A percentile compares a stretch with the other conserved stretches of the same genome.
Evolutionary conservation across 2,113 vertebrate species (phyloP).

Genomic region (Scolopax mira): DNA sequence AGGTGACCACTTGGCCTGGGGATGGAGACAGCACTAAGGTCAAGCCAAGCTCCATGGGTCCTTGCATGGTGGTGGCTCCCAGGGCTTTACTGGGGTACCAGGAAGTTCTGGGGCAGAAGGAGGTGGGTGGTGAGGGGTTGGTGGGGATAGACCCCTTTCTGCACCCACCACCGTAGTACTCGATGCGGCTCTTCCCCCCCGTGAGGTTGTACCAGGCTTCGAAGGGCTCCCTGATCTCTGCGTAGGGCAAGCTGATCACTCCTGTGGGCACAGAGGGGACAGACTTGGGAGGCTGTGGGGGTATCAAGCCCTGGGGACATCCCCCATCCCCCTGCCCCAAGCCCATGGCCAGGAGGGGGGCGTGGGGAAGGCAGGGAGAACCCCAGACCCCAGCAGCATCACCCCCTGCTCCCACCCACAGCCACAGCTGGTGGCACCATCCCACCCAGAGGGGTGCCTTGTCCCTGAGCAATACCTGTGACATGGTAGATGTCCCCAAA

Average conservation of each 20-base stretch:
- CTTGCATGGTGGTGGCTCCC: neutral
- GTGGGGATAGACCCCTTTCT: neutral
- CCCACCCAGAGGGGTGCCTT: accelerated
- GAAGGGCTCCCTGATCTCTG: constrained; percentile 82
- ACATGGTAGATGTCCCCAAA: constrained; percentile 43
- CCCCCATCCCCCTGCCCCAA: neutral
- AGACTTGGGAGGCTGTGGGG: accelerated
- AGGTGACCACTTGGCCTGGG: constrained; percentile 76
- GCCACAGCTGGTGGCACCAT: accelerated
- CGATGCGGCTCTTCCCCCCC: constrained; percentile 71
- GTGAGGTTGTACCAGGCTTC: constrained; percentile 80
- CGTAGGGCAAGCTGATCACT: constrained; percentile 77
- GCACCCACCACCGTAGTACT: constrained; percentile 73
- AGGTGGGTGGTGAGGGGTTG: neutral
- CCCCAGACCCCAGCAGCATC: accelerated
- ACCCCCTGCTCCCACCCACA: neutral
- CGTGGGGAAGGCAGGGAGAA: neutral
- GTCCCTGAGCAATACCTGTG: neutral
- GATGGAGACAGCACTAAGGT: neutral
- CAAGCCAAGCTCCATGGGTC: neutral
- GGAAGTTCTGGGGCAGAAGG: neutral
- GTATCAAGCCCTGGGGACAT: neutral
- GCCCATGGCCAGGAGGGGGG: accelerated
- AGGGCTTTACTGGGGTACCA: neutral
- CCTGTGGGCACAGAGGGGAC: constrained; percentile 11